Percentiles rank a stretch among this genome's conserved stretches.
Conservation (phyloP, 2,797 vertebrate species). For the Iguana delicatissima region DNA sequence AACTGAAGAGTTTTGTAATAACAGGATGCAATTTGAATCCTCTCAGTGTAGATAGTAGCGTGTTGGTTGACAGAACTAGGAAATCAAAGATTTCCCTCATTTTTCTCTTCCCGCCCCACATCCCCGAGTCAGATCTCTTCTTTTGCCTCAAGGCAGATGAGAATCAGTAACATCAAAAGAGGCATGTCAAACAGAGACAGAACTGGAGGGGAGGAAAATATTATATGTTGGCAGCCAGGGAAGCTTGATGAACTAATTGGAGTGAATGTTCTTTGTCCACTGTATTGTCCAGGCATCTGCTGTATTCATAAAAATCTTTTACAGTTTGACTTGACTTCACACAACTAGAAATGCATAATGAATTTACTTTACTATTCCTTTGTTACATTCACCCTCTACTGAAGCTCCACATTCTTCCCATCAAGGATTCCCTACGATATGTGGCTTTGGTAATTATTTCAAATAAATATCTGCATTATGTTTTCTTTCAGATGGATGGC, state of each 20-base stretch:
- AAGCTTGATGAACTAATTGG: not conserved
- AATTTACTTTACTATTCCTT: not conserved
- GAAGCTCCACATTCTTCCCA: not conserved
- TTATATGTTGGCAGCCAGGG: not conserved
- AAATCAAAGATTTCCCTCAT: not conserved
- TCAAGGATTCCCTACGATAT: not conserved
- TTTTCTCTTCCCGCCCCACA: not conserved
- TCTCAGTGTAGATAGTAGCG: not conserved
- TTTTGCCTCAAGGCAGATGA: not conserved
- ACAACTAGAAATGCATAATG: not conserved
- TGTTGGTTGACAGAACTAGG: not conserved
- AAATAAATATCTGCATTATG: not conserved
- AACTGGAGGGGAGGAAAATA: not conserved
- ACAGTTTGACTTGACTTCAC: not conserved
- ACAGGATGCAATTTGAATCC: too few species aligned
- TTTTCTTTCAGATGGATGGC: slow-evolving; percentile 88
- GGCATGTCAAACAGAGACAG: not conserved
- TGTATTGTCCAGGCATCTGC: not conserved
- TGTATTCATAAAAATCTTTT: not conserved
- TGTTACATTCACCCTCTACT: not conserved
- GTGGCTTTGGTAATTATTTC: not conserved
- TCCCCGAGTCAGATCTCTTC: too few species aligned
- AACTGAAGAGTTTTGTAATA: not conserved
- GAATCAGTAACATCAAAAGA: not conserved
- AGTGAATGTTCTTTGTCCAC: not conserved